A percentile compares a stretch with the other conserved stretches of the same genome.
Evolutionary conservation across 2,113 vertebrate species (phyloP).

Genomic region (Spermophilus dauricus): DNA sequence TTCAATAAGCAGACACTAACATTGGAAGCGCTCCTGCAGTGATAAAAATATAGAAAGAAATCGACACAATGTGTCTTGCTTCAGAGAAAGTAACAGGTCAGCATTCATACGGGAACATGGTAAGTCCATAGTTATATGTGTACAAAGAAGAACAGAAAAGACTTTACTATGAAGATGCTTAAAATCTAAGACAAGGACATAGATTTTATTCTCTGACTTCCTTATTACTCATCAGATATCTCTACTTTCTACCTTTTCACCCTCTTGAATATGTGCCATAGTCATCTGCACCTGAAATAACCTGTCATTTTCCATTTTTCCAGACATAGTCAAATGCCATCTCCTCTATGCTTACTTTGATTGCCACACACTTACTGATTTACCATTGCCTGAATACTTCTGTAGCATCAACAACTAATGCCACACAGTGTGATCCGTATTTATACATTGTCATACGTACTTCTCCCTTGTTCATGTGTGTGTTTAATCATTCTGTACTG

Average conservation of each 20-base stretch:
- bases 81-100: conserved; percentile 7
- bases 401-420: background rate
- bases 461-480: background rate
- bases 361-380: background rate
- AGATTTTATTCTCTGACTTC: background rate
- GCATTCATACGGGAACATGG: background rate
- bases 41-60: background rate
- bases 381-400: background rate
- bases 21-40: background rate
- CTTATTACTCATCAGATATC: background rate
- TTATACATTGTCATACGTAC: background rate
- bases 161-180: conserved; percentile 2
- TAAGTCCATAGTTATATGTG: background rate
- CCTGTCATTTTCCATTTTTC: background rate
- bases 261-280: background rate
- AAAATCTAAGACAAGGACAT: background rate
- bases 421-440: background rate
- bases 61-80: background rate
- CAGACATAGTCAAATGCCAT: background rate
- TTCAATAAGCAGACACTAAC: background rate
- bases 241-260: background rate
- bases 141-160: background rate
- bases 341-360: background rate
- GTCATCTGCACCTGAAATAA: background rate
- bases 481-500: background rate